Conservation (phyloP, 2,113 vertebrate species). For the mouse (Mus musculus) region GRCm39 chr13:24467501-24468000, state of each 20-base stretch:
- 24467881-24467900: background rate
- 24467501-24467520: background rate
- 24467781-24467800: background rate
- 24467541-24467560: conserved; percentile 44
- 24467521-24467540: conserved; percentile 39
- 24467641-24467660: background rate
- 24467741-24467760: background rate
- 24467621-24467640: background rate
- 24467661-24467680: conserved; percentile 40
- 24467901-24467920: background rate
- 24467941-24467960: background rate
- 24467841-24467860: background rate
- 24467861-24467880: background rate
- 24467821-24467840: background rate
- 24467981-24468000: background rate
- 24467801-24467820: no score
- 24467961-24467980: background rate
- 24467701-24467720: background rate
- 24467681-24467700: background rate
- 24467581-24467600: conserved; percentile 60
- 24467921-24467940: background rate
- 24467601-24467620: background rate
- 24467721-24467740: background rate
- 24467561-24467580: background rate
- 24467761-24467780: background rate